Conservation (phyloP, 2,888 invertebrate genomes). For the Heterodera filipjevi region DNA sequence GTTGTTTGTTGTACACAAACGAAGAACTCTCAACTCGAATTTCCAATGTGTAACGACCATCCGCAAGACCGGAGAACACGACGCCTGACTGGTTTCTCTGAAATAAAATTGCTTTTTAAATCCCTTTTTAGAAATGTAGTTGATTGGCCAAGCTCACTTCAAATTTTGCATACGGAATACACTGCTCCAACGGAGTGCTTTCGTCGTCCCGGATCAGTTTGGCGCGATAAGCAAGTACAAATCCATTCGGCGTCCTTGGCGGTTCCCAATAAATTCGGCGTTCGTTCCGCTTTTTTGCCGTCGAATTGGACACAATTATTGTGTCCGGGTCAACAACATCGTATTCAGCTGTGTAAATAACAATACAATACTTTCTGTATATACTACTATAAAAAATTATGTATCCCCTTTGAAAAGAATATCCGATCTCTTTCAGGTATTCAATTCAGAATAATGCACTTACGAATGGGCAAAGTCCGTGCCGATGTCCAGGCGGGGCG, state of each 20-base stretch:
- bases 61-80: constrained; percentile 47
- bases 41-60: constrained; percentile 55
- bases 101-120: neutral
- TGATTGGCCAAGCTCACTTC: constrained; percentile 21
- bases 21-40: constrained; percentile 48
- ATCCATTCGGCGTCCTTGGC: constrained; percentile 83
- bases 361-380: too few relatives aligned
- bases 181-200: constrained; percentile 38
- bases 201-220: constrained; percentile 44
- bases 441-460: constrained; percentile 18
- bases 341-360: constrained; percentile 39
- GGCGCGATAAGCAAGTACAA: constrained; percentile 77
- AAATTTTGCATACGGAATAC: constrained; percentile 41
- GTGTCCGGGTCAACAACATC: constrained; percentile 41
- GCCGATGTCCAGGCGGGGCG: constrained; percentile 46
- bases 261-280: constrained; percentile 74
- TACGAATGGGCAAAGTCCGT: constrained; percentile 45
- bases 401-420: too few relatives aligned
- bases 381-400: too few relatives aligned
- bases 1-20: constrained; percentile 28
- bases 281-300: constrained; percentile 33
- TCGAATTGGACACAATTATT: constrained; percentile 36
- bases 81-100: constrained; percentile 42
- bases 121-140: neutral
- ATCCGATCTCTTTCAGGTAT: neutral